phyloP scores from a whole-genome alignment of 2,113 vertebrate genomes.

The Pangasianodon gigas region DNA sequence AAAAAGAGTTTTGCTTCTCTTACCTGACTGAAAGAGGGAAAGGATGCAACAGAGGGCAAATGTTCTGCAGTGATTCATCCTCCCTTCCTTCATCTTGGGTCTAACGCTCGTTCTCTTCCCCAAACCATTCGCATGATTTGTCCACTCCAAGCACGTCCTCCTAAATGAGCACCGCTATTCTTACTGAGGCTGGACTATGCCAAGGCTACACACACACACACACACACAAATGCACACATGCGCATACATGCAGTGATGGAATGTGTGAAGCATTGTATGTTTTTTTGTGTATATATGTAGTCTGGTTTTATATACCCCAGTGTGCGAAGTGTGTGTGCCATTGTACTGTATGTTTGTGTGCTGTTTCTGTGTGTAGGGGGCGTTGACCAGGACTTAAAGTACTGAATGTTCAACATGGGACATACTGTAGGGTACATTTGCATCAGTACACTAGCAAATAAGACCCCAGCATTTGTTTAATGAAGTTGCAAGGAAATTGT shows the following conservation, averaged over 20 bases:
- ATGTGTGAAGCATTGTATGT: slow-evolving; percentile 50
- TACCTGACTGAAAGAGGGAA: slow-evolving; percentile 78
- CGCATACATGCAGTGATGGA: slow-evolving; percentile 30
- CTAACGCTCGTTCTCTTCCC: slow-evolving; percentile 72
- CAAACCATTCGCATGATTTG: slow-evolving; percentile 83
- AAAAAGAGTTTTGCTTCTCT: slow-evolving; percentile 46
- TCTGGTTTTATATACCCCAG: background rate
- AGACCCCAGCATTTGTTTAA: background rate
- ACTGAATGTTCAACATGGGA: background rate
- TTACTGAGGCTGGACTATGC: slow-evolving; percentile 71
- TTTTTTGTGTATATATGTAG: slow-evolving; percentile 47
- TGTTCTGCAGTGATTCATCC: slow-evolving; percentile 67
- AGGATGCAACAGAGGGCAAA: slow-evolving; percentile 70
- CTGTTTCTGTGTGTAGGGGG: background rate
- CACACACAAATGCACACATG: slow-evolving; percentile 67
- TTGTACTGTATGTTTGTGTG: background rate
- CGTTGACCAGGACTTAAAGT: background rate
- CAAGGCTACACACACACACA: slow-evolving; percentile 64
- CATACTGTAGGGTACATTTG: background rate
- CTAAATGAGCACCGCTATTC: slow-evolving; percentile 76
- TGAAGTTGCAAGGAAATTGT: background rate
- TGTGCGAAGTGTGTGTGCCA: background rate
- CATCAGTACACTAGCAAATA: background rate
- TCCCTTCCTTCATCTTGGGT: slow-evolving; percentile 86
- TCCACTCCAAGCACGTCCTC: slow-evolving; percentile 79